These are phyloP conservation scores for Lasioglossum pauxillum DNA, from an alignment of 2,888 invertebrate species.

Conservation along the genomic window DNA sequence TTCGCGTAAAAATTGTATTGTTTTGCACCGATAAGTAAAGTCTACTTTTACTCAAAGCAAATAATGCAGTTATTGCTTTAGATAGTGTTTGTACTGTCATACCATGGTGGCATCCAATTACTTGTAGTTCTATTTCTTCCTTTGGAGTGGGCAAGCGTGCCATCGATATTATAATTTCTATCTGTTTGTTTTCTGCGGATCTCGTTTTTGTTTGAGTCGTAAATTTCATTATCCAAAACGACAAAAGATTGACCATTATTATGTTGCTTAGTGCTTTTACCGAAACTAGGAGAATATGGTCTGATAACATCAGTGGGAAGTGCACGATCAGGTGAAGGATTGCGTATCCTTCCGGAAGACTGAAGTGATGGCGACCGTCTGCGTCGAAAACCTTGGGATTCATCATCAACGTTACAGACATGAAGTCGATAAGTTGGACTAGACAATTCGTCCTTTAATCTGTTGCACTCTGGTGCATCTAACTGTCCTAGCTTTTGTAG, in stretches of 20 bases:
- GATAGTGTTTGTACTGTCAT: constrained; percentile 79
- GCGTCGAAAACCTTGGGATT: constrained; percentile 76
- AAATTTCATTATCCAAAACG: constrained; percentile 72
- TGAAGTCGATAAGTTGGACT: constrained; percentile 83
- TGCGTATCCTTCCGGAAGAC: constrained; percentile 71
- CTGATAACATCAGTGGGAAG: constrained; percentile 66
- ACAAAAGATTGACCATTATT: constrained; percentile 77
- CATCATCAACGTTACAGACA: constrained; percentile 82
- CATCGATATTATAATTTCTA: constrained; percentile 79
- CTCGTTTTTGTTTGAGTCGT: constrained; percentile 59
- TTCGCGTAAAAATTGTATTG: constrained; percentile 20
- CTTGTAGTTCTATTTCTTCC: constrained; percentile 80
- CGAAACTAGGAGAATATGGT: constrained; percentile 82
- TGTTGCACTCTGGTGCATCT: constrained; percentile 66
- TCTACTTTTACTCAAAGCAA: constrained; percentile 7
- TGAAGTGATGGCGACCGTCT: constrained; percentile 71
- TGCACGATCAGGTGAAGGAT: constrained; percentile 68
- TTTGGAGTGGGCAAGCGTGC: constrained; percentile 72
- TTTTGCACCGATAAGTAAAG: constrained; percentile 18
- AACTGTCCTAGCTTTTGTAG: constrained; percentile 69
- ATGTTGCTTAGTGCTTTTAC: constrained; percentile 60
- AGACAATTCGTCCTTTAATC: constrained; percentile 81
- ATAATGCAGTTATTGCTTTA: constrained; percentile 40
- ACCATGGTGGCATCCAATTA: constrained; percentile 86
- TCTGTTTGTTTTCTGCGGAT: constrained; percentile 69